These are phyloP conservation scores for Andrena dorsata DNA, from an alignment of 2,888 invertebrate species.

Conservation along the genomic window DNA sequence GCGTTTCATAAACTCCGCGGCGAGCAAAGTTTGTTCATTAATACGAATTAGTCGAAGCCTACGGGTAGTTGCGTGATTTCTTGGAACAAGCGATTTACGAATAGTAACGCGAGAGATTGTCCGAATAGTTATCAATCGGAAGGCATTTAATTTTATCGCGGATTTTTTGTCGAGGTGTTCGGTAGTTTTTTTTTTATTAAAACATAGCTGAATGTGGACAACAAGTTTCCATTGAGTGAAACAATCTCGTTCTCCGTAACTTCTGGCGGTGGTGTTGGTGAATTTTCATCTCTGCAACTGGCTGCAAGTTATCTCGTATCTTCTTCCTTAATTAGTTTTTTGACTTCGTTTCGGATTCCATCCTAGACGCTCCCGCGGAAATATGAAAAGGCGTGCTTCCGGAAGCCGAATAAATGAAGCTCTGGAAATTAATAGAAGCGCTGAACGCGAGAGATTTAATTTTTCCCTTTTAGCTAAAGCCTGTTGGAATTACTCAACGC, in stretches of 20 bases:
- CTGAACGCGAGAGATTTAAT: background rate
- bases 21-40: conserved; percentile 37
- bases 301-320: conserved; percentile 29
- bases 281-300: conserved; percentile 38
- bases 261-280: conserved; percentile 9
- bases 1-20: background rate
- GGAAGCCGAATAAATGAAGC: conserved; percentile 29
- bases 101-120: background rate
- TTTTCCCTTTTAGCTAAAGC: background rate
- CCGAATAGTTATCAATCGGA: background rate
- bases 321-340: conserved; percentile 49
- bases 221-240: conserved; percentile 32
- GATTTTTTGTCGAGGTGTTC: background rate
- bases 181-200: conserved; percentile 30
- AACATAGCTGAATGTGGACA: conserved; percentile 5
- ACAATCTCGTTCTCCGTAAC: conserved; percentile 38
- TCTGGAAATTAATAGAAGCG: conserved; percentile 19
- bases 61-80: background rate
- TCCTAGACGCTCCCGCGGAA: conserved; percentile 20
- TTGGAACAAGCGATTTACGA: background rate
- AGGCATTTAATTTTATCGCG: background rate
- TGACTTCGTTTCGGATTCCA: conserved; percentile 41
- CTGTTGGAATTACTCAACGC: conserved; percentile 6
- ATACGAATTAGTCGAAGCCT: conserved; percentile 5
- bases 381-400: conserved; percentile 24